These are phyloP conservation scores for Sander lucioperca DNA, from an alignment of 2,113 vertebrate species.

Conservation along the genomic window DNA sequence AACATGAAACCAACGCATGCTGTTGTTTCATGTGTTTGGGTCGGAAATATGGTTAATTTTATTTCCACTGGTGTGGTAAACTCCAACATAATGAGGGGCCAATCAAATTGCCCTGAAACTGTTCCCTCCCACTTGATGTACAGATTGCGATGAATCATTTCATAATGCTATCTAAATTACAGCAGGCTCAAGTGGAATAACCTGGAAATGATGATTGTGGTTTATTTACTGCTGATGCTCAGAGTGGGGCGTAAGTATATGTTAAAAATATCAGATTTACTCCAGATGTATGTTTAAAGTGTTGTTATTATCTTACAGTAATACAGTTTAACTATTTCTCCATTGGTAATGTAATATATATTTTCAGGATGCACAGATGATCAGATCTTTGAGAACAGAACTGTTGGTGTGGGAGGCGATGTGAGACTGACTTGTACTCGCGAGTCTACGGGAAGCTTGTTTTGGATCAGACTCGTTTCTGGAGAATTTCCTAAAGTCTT, in stretches of 20 bases:
- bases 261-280: not conserved
- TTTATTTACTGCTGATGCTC: constrained; percentile 41
- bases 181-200: not conserved
- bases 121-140: constrained; percentile 52
- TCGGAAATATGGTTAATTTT: constrained; percentile 13
- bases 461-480: constrained; percentile 55
- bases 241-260: constrained; percentile 45
- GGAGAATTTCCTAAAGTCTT: constrained; percentile 35
- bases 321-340: not conserved
- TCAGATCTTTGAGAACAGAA: not conserved
- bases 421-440: constrained; percentile 40
- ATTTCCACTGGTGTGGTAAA: constrained; percentile 50
- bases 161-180: fast-evolving
- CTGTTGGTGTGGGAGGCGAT: constrained; percentile 22
- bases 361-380: constrained; percentile 33
- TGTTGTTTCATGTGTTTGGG: constrained; percentile 24
- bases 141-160: constrained; percentile 4
- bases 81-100: not conserved
- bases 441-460: not conserved
- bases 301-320: not conserved
- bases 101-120: constrained; percentile 30
- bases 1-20: not conserved
- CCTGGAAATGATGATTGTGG: constrained; percentile 34
- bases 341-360: not conserved
- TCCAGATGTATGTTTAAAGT: not conserved